A percentile compares a stretch with the other conserved stretches of the same genome.
Conservation (phyloP, 2,113 vertebrate species). For the Mungos mungo region DNA sequence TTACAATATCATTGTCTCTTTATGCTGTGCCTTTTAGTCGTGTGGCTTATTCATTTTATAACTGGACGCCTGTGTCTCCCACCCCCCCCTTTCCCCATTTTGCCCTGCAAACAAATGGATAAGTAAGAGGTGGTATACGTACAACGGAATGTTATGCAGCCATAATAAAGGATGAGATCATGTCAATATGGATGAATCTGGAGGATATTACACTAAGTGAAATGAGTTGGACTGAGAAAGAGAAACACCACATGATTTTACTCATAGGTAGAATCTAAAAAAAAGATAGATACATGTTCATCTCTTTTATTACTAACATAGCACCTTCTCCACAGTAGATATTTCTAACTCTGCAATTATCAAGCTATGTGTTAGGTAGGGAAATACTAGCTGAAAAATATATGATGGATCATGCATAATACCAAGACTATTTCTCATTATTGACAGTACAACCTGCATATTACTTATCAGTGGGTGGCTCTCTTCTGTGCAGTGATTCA, state of each 20-base stretch:
- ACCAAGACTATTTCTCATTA: neutral
- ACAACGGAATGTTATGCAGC: neutral
- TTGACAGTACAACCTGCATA: neutral
- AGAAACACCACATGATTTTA: neutral
- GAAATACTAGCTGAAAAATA: neutral
- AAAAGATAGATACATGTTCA: neutral
- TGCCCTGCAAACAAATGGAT: neutral
- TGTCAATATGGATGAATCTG: neutral
- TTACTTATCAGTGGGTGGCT: neutral
- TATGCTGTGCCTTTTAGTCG: neutral
- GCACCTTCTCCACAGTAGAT: neutral
- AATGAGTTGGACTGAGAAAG: neutral
- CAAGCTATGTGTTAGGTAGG: neutral
- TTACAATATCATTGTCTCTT: neutral
- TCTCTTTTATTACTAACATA: neutral
- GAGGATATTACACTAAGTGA: neutral
- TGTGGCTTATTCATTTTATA: neutral
- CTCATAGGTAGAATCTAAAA: neutral
- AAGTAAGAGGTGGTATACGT: neutral
- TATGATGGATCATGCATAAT: neutral
- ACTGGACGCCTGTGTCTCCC: neutral
- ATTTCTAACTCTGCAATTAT: neutral
- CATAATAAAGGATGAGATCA: neutral
- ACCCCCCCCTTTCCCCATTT: neutral
- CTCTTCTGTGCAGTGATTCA: neutral